Base-by-base conservation (phyloP, 2,797 vertebrate species). In the Poeciliopsis turneri region DNA sequence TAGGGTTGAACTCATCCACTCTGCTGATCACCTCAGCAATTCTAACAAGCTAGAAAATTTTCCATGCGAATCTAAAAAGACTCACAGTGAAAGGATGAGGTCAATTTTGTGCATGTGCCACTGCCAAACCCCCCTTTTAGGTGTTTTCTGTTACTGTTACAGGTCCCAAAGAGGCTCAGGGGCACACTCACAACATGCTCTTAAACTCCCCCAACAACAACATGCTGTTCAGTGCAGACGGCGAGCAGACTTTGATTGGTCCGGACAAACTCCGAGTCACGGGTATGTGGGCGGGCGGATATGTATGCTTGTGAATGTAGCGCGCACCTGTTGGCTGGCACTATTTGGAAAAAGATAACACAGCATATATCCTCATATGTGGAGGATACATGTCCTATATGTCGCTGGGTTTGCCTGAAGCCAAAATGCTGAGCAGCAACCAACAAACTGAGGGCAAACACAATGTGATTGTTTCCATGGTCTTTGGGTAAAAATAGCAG, bases 241-340 rank as follows among this genome's bases (percentile, higher is more conserved):
- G 96, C 82, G 93, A 96, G 43, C 95, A 97, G 89, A 91, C 95
- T 43, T 88, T 94, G 78, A 94, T 99, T 80, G 97, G 97, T 77
- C 96, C 96, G 46, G 97, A 97, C 77, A 98, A 96, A 90, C 97
- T 99, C 72, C 95, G 97, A 87, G 94, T 99, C 82, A 98, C 98
- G 94, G 98, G 98, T 99, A 94, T 3, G 90, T 13, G 59, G 25
- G 49, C 20, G 18, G 39, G 49, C 20, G 18, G 39, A 80, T 6
- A 51, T 71, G 46, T 70, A 4, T n/a, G 5, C 10, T 72, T 78
- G 84, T 47, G 76, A 74, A 86, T 78, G 71, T 41, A 59, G 57
- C 53, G 6, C 59, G n/a, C 57, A 43, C 73, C 72, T 79, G 53
- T 71, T 46, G 76, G 74, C 5, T 0, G 73, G 66, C 57, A 36